These are phyloP conservation scores for Lasioglossum malachurum DNA, from an alignment of 2,888 invertebrate genomes.

Conservation along the genomic window DNA sequence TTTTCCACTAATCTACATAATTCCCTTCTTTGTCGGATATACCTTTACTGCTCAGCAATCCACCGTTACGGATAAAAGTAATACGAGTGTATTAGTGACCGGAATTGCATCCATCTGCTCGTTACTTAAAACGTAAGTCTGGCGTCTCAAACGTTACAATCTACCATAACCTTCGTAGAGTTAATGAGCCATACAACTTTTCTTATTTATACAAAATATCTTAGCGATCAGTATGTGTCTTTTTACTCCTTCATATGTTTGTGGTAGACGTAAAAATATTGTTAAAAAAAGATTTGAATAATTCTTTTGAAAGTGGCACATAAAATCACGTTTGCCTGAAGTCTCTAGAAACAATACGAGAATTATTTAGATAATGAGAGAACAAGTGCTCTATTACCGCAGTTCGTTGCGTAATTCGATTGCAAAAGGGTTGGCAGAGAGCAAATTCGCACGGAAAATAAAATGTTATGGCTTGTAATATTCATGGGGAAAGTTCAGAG, in stretches of 20 bases:
- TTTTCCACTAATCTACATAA: constrained; percentile 1
- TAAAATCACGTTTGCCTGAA: no score
- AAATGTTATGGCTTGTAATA: constrained; percentile 17
- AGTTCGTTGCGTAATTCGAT: neutral
- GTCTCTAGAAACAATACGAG: neutral
- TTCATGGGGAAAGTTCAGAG: constrained; percentile 1
- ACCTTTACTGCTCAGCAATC: neutral
- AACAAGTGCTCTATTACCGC: neutral
- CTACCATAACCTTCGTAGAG: neutral
- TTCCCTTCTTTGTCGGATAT: neutral
- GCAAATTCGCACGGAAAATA: neutral
- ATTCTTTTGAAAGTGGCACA: no score
- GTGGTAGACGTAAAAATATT: no score
- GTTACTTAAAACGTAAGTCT: neutral
- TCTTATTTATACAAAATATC: neutral
- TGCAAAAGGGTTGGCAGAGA: neutral
- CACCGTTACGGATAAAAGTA: neutral
- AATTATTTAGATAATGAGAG: neutral
- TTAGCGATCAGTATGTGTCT: no score
- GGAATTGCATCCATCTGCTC: neutral
- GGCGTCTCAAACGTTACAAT: neutral
- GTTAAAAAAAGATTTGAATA: no score
- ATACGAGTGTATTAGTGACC: neutral
- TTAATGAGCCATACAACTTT: neutral
- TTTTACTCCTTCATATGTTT: no score